Base-by-base conservation (phyloP, 2,888 invertebrate species). In the Megastigmus dorsalis region DNA sequence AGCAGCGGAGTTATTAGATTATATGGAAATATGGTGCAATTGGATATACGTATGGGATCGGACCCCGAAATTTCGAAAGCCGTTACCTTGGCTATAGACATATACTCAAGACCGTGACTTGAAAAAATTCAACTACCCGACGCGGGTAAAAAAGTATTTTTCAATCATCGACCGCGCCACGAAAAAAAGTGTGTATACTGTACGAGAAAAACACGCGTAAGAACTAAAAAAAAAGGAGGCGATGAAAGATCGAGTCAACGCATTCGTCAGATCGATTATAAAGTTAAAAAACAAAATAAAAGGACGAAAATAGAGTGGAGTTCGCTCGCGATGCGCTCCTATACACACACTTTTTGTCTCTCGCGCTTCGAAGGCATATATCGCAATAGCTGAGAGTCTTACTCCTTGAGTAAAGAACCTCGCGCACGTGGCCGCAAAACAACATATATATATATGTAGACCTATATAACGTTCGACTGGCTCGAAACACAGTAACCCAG, bases 401-500 rank as follows among this genome's bases (percentile, higher is more conserved):
- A n/a, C 23, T 30, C 41, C 20, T 28, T 41, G 41, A 43, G 5
- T 18, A 9, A 9, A 38, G n/a, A n/a, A n/a, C n/a, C n/a, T n/a
- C n/a, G 2, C 33, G 26, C 68, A 15, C 66, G 38, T 66, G 59
- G 26, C 57, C 45, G 67, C 23, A 10, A 59, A 45, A 50, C 55
- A 43, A 36, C 43, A 36, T n/a, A n/a, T 55, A 36, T n/a, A n/a
- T 33, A 26, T 38, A 26, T 18, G 50, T 33, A 57, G 9, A n/a
- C n/a, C n/a, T n/a, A n/a, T n/a, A n/a, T 57, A 57, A 48, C n/a
- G n/a, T n/a, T n/a, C n/a, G n/a, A n/a, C n/a, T n/a, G n/a, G 28
- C n/a, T 3, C 6, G 30, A 38, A 71, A 23, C 71, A 65, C 57
- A 65, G 65, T 71, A 71, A 71, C 71, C 71, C 65, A 71, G 65